Percentiles rank a stretch among this genome's conserved stretches.
These are phyloP conservation scores for Sterna hirundo DNA, from an alignment of 2,113 vertebrate genomes.

Conservation along the genomic window DNA sequence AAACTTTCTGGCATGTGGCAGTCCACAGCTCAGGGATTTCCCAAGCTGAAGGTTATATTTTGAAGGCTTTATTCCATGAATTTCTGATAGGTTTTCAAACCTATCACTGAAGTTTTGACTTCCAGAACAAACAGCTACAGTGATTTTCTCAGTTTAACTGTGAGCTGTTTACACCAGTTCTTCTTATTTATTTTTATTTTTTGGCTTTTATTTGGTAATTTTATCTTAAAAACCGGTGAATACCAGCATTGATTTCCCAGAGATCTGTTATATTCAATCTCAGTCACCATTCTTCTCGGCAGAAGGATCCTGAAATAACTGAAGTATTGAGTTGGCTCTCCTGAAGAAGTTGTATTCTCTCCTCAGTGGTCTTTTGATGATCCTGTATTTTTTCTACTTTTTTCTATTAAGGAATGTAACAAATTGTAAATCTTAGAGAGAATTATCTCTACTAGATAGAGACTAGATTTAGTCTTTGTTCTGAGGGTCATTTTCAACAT, in stretches of 20 bases:
- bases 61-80: constrained; percentile 2
- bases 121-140: neutral
- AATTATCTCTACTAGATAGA: too few species aligned
- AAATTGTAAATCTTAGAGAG: neutral
- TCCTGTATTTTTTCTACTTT: neutral
- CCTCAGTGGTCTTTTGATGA: neutral
- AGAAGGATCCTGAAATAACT: neutral
- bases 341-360: neutral
- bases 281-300: neutral
- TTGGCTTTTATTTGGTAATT: neutral
- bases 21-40: constrained; percentile 49
- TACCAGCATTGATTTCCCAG: neutral
- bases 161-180: neutral
- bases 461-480: neutral
- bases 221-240: neutral
- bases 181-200: neutral
- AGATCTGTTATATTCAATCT: neutral
- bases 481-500: neutral
- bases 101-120: neutral
- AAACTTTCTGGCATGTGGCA: constrained; percentile 37
- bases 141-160: neutral
- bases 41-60: constrained; percentile 2
- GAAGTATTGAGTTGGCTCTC: neutral
- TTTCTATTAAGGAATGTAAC: neutral
- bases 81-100: constrained; percentile 30